A percentile compares a stretch with the other conserved stretches of the same genome.
Evolutionary conservation across 2,113 vertebrate species (phyloP).

Genomic region (human): DNA sequence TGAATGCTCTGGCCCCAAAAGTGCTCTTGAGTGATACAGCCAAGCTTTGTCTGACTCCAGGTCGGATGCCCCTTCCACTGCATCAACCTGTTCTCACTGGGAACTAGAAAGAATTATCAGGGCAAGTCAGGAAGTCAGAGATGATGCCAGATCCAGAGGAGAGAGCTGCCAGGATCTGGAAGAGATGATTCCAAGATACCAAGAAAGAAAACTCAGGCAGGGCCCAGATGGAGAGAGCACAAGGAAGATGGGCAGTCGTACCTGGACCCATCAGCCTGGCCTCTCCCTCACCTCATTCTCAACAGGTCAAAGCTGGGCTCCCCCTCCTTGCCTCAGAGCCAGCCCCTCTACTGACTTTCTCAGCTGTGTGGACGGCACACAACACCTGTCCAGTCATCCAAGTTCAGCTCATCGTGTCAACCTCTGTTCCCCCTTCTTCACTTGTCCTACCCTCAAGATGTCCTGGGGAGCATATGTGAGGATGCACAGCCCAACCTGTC

Average conservation of each 20-base stretch:
- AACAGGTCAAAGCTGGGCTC: background rate
- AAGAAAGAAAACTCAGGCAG: background rate
- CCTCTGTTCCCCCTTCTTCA: background rate
- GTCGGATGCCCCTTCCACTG: background rate
- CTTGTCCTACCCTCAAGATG: background rate
- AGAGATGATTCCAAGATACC: background rate
- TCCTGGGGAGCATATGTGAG: background rate
- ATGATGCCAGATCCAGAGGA: background rate
- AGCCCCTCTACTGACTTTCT: background rate
- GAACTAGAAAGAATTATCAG: background rate
- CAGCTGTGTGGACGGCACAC: background rate
- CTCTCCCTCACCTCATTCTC: background rate
- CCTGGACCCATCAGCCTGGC: background rate
- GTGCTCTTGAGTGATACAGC: background rate
- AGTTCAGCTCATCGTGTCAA: background rate
- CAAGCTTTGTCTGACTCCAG: background rate
- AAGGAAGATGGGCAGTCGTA: rapidly evolving
- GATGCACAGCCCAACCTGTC: background rate
- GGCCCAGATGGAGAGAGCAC: background rate
- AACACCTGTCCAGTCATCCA: background rate
- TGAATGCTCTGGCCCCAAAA: background rate
- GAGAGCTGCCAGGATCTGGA: background rate
- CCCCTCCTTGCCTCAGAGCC: background rate
- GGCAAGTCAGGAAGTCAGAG: background rate
- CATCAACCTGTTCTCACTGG: background rate